phyloP scores from a whole-genome alignment of 1,140 invertebrate genomes.

The Coptotermes formosanus region DNA sequence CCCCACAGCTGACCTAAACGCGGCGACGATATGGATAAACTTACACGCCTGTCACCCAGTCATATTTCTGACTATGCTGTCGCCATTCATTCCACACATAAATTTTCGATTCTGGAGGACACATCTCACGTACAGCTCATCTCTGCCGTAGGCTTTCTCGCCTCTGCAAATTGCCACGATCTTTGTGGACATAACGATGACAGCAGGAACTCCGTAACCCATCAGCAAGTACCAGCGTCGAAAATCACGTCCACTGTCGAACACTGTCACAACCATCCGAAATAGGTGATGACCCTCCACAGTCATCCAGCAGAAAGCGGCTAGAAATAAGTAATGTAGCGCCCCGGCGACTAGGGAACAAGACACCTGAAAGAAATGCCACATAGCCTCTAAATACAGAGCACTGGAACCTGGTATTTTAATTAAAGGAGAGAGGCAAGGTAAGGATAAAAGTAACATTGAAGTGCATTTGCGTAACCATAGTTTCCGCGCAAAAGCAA shows the following conservation, averaged over 20 bases:
- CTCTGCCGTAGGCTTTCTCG: slow-evolving; percentile 38
- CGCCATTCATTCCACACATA: too few species aligned
- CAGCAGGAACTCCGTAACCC: slow-evolving; percentile 52
- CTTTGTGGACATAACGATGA: slow-evolving; percentile 48
- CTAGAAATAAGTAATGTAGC: slow-evolving; percentile 61
- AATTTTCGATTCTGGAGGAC: neutral
- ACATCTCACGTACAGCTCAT: slow-evolving; percentile 35
- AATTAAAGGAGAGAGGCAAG: too few species aligned
- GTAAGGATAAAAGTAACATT: too few species aligned
- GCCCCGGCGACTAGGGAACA: slow-evolving; percentile 58
- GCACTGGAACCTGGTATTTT: too few species aligned
- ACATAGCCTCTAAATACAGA: too few species aligned
- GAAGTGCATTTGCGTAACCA: too few species aligned
- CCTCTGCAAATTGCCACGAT: slow-evolving; percentile 26
- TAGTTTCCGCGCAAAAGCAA: too few species aligned
- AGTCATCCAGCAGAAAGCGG: slow-evolving; percentile 62
- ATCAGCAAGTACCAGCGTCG: slow-evolving; percentile 47
- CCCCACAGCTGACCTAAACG: too few species aligned
- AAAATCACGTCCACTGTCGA: slow-evolving; percentile 38
- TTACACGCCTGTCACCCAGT: too few species aligned
- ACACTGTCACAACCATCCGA: slow-evolving; percentile 45
- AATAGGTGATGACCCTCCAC: slow-evolving; percentile 55
- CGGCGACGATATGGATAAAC: too few species aligned
- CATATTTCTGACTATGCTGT: too few species aligned
- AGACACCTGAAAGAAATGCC: slow-evolving; percentile 41